These are phyloP conservation scores for Drosophila burlai DNA, from an alignment of 1,140 invertebrate species.

Conservation along the genomic window DNA sequence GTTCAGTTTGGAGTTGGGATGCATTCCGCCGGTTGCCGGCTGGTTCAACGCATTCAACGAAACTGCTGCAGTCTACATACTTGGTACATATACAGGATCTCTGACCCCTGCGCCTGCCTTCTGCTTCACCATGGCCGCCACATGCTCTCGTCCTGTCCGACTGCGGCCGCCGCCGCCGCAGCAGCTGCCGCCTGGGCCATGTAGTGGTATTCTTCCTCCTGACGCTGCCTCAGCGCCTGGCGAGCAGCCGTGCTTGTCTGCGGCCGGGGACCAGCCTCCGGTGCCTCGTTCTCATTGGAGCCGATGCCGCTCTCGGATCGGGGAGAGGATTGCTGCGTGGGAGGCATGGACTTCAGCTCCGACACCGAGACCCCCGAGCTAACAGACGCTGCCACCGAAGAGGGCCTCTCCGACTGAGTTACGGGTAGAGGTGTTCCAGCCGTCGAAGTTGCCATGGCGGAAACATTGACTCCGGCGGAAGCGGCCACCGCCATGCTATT, in stretches of 20 bases:
- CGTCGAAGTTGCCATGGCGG: slow-evolving; percentile 31
- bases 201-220: slow-evolving; percentile 71
- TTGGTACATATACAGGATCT: slow-evolving; percentile 73
- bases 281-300: slow-evolving; percentile 67
- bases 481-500: slow-evolving; percentile 64
- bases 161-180: slow-evolving; percentile 45
- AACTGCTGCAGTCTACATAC: slow-evolving; percentile 72
- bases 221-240: slow-evolving; percentile 66
- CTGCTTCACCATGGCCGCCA: slow-evolving; percentile 76
- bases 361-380: slow-evolving; percentile 69
- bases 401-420: slow-evolving; percentile 51
- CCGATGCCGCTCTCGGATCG: slow-evolving; percentile 72
- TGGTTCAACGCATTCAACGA: slow-evolving; percentile 33
- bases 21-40: slow-evolving; percentile 43
- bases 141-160: slow-evolving; percentile 74
- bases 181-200: slow-evolving; percentile 58
- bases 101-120: slow-evolving; percentile 5
- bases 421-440: slow-evolving; percentile 20
- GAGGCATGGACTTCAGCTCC: slow-evolving; percentile 67
- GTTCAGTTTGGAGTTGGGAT: slow-evolving; percentile 6
- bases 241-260: slow-evolving; percentile 71
- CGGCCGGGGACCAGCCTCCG: slow-evolving; percentile 63
- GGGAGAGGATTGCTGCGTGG: slow-evolving; percentile 70
- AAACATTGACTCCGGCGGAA: slow-evolving; percentile 29
- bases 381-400: slow-evolving; percentile 68